These are phyloP conservation scores for Sinhomidia bicolor DNA, from an alignment of 2,888 invertebrate species.

Conservation along the genomic window DNA sequence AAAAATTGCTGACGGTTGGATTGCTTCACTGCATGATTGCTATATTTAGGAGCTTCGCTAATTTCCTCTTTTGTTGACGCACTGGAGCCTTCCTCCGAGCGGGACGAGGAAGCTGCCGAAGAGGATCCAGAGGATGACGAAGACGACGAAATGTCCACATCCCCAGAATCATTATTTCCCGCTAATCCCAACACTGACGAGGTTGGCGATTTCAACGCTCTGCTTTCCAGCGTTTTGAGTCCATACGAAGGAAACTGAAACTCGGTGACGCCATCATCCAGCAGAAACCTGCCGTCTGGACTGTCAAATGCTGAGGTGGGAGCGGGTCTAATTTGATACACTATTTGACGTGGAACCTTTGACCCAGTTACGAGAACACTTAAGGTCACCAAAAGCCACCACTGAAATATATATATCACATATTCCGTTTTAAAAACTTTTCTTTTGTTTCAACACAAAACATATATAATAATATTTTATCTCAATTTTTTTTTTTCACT, in stretches of 20 bases:
- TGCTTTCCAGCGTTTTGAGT: slow-evolving; percentile 45
- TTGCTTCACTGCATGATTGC: neutral
- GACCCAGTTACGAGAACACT: slow-evolving; percentile 49
- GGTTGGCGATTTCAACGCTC: neutral
- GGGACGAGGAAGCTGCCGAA: slow-evolving; percentile 53
- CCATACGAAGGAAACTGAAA: slow-evolving; percentile 64
- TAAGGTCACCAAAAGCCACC: slow-evolving; percentile 67
- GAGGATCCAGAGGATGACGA: slow-evolving; percentile 62
- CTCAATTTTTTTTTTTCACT: too few species aligned
- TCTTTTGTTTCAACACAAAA: neutral
- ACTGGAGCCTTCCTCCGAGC: slow-evolving; percentile 50
- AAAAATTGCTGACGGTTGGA: slow-evolving; percentile 43
- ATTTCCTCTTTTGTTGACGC: slow-evolving; percentile 61
- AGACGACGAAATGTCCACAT: slow-evolving; percentile 37
- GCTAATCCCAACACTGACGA: neutral
- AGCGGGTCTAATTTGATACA: slow-evolving; percentile 64
- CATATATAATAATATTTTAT: neutral
- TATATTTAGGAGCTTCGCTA: slow-evolving; percentile 49
- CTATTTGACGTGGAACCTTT: slow-evolving; percentile 66
- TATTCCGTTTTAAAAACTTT: neutral
- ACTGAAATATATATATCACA: slow-evolving; percentile 40
- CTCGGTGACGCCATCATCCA: slow-evolving; percentile 58
- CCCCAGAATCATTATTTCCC: slow-evolving; percentile 27
- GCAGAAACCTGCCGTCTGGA: slow-evolving; percentile 48
- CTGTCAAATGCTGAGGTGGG: slow-evolving; percentile 48